Base-by-base conservation (phyloP, 2,888 invertebrate genomes). In the Habroteleia sp. region DNA sequence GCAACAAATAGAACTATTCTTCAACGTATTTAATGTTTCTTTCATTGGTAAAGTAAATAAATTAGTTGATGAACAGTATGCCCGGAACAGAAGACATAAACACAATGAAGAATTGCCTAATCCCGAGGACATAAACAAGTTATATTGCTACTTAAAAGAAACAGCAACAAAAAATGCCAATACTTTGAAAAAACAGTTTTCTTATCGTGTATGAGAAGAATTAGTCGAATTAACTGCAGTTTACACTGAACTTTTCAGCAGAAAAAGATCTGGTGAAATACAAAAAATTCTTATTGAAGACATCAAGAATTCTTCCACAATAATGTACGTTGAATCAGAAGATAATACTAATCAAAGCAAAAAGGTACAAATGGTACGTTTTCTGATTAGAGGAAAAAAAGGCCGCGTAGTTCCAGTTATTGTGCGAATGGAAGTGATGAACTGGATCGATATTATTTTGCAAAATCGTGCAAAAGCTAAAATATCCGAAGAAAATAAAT, bases 1-100 rank as follows among this genome's bases (percentile, higher is more conserved):
- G 4, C 29, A 39, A 39, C 54, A 66, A 56, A 27, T 66, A 14
- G 56, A 66, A 33, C 17, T 56, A 8, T 56, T 66, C 31, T 56
- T 46, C 5, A 27, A 39, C 14, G 56, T 66, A 4, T 66, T 56
- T n/a, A 48, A 56, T 20, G 11, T 11, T 4, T 2, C 6, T 0
- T 66, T 56, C 10, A 46, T 31, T 11, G 1, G 3, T 0, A 54
- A 56, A 35, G 6, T 11, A 0, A 20, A 14, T 8, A 46, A 56
- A 56, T 0, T 46, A 6, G 5, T 66, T 16, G 20, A 27, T 8
- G 66, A 66, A 44, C 66, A 66, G 27, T n/a, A 29, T 1, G 42
- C 54, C 7, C 5, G 3, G 13, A 1, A 3, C 10, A 27, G 8
- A 44, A 23, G 65, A 13, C 16, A 44, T 0, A 65, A 65, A 37